Conservation (phyloP, 2,113 vertebrate genomes). For the Trematocara marginatum region DNA sequence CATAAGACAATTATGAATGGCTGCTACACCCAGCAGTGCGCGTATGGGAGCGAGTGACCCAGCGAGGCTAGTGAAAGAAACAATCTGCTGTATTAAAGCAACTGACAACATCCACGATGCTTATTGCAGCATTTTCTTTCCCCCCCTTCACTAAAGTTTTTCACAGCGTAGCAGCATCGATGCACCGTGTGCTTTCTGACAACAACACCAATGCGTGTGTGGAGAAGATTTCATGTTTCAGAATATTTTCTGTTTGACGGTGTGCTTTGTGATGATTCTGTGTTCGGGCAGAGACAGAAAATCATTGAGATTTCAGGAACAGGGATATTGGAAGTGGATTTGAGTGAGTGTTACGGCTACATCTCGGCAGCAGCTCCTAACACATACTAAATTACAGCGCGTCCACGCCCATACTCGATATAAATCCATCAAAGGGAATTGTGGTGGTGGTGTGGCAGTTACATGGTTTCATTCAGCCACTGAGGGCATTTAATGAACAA, state of each 20-base stretch:
- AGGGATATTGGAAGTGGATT: conserved; percentile 54
- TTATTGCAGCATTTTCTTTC: neutral
- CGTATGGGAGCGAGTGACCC: neutral
- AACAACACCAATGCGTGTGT: neutral
- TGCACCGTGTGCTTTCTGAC: neutral
- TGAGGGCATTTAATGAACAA: conserved; percentile 39
- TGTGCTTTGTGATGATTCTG: conserved; percentile 55
- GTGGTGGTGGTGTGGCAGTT: neutral
- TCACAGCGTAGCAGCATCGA: neutral
- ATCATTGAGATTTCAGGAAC: conserved; percentile 64
- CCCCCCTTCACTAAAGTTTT: neutral
- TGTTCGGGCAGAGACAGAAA: conserved; percentile 57
- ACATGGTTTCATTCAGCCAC: conserved; percentile 23
- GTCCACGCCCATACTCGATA: conserved; percentile 29
- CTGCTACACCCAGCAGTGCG: neutral
- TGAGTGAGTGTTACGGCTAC: conserved; percentile 48
- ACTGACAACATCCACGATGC: neutral
- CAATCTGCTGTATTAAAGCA: neutral
- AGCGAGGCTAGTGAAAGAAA: neutral
- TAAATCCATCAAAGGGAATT: conserved; percentile 51
- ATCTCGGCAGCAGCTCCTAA: conserved; percentile 54
- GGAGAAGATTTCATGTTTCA: neutral
- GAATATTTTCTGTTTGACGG: conserved; percentile 3
- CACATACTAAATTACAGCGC: conserved; percentile 49
- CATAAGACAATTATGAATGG: neutral